phyloP scores from a whole-genome alignment of 2,797 vertebrate species.

The Tinamus major region DNA sequence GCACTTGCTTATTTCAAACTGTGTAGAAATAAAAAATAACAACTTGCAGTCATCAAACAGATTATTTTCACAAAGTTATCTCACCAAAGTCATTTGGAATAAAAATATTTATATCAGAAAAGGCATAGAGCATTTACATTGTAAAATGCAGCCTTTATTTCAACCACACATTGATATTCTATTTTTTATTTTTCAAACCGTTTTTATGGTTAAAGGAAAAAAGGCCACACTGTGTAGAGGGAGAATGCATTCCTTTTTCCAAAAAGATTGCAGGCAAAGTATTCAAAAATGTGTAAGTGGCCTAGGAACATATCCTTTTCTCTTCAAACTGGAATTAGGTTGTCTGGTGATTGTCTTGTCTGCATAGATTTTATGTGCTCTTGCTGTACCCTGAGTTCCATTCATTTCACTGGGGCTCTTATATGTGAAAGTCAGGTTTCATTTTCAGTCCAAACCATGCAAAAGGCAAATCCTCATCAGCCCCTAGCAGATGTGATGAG shows the following conservation, averaged over 20 bases:
- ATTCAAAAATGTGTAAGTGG: neutral
- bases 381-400: constrained; percentile 19
- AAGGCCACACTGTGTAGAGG: neutral
- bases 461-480: constrained; percentile 36
- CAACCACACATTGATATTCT: accelerated
- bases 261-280: neutral
- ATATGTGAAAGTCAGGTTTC: neutral
- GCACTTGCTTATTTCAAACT: neutral
- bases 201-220: neutral
- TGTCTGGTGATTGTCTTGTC: neutral
- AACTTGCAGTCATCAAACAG: neutral
- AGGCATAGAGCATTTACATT: neutral
- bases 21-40: neutral
- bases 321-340: neutral
- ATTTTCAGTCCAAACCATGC: neutral
- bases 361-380: neutral
- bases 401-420: neutral
- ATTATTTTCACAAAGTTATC: neutral
- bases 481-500: constrained; percentile 43
- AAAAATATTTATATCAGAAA: neutral
- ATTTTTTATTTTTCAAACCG: neutral
- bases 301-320: neutral
- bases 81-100: neutral
- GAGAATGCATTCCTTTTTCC: neutral
- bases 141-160: neutral